Base-by-base conservation (phyloP, 2,113 vertebrate genomes). In the Rynchops niger region DNA sequence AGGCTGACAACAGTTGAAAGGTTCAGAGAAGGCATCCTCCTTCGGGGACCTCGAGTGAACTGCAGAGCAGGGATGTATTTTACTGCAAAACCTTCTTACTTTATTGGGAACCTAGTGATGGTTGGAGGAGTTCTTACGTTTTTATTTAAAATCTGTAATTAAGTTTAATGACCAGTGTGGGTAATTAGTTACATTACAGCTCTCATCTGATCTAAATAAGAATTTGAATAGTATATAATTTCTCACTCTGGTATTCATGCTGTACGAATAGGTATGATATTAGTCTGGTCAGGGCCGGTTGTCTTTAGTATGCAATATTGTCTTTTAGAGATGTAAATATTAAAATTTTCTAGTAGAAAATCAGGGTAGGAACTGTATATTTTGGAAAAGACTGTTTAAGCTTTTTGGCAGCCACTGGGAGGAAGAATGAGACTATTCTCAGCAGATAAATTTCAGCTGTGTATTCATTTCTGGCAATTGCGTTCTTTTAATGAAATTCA, bases 381-480 rank as follows among this genome's bases (percentile, higher is more conserved):
- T 71, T 80, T 72, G 62, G 69, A 15, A 20, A 38, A 65, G 45
- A 2, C 2, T 18, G 0, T 7, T 15, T 16, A 9, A 29, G n/a
- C 17, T 47, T 59, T 63, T 72, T 9, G 72, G 56, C 42, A 27
- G 70, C 84, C 19, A 0, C 34, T 69, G 81, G n/a, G 55, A 91
- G 73, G 86, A 78, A 47, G 73, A 74, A 36, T 0, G 36, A 55
- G 56, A 22, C 63, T 20, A 0, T 20, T 49, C 59, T 53, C 5
- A 6, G 0, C 4, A 49, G 88, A 8, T 21, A 5, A 3, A 6
- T 43, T 77, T 52, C 55, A 81, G 80, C 72, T 0, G 1, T 8
- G 4, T 21, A 8, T 49, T 73, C 8, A 1, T 55, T 43, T 36
- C 70, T 93, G 91, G 15, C 82, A 80, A 0, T 11, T 38, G 27